Conservation (phyloP, 1,140 invertebrate species). For the Drosophila hydei region DNA sequence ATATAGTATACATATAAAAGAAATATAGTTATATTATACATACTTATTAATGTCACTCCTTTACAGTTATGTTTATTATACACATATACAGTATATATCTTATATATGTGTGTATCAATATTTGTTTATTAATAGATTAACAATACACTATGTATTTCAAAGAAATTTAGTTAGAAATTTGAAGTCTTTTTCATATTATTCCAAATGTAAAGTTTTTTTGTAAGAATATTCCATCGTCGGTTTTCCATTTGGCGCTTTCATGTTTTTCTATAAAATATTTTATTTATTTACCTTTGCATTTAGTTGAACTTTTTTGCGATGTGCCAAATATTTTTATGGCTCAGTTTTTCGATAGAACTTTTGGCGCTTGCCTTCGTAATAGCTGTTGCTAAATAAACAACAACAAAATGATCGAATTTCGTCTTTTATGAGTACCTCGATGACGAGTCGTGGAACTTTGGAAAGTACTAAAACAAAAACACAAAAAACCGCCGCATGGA, state of each 20-base stretch:
- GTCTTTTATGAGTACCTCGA: conserved; percentile 59
- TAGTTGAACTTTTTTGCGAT: conserved; percentile 44
- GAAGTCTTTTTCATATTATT: no score
- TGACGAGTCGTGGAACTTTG: conserved; percentile 46
- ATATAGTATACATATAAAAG: no score
- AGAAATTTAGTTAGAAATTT: no score
- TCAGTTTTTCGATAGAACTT: conserved; percentile 65
- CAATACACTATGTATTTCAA: no score
- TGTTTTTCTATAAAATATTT: conserved; percentile 43
- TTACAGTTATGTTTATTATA: no score
- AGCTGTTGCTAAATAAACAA: conserved; percentile 64
- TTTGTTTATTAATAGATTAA: no score
- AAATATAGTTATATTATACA: no score
- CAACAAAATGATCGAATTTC: conserved; percentile 40
- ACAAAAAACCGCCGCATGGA: background rate
- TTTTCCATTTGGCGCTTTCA: conserved; percentile 6
- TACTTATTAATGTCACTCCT: no score
- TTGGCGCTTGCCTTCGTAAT: conserved; percentile 57
- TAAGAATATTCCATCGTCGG: conserved; percentile 3
- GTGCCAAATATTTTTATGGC: conserved; percentile 68
- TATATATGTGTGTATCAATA: no score
- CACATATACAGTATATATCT: no score
- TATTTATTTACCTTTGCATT: conserved; percentile 73
- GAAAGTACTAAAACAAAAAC: conserved; percentile 20
- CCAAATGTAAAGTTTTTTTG: no score